Base-by-base conservation (phyloP, 92 coral and sea anemone species). In the Palythoa grandis region DNA sequence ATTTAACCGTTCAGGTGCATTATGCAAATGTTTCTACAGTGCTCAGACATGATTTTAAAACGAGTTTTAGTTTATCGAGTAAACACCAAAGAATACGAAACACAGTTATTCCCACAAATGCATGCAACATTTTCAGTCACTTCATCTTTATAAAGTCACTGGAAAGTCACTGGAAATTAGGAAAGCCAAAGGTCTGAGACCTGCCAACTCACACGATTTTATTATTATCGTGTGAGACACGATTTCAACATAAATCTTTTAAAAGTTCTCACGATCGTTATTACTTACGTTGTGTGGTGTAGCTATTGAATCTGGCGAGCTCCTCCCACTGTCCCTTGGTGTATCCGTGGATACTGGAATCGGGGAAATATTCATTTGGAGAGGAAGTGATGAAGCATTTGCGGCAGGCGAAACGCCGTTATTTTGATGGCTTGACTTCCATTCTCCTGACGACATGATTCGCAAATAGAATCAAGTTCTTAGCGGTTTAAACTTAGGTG, bases 271-370 rank as follows among this genome's bases (percentile, higher is more conserved):
- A 11, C 13, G 17, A 15, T 23, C 15, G 39, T 19, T 2, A 48
- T 23, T 1, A 66, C 85, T 66, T 80, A 80, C 85, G 50, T 80
- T 80, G 56, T 80, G 85, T 66, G 85, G 85, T 12, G 85, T 80
- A 47, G n/a, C 61, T 12, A 56, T 37, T 1, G 58, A 80, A 22
- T 80, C 85, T 47, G 85, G 74, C 13, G 85, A 80, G 85, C 74
- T 80, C 23, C 85, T 80, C 47, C 85, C 85, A 52, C 85, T 80
- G 37, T 80, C 85, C 53, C 85, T 80, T 48, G 85, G 63, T 7
- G 85, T 80, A 11, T 80, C 85, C 43, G 74, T 80, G 14, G 85
- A 65, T 47, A 80, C 74, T 65, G 85, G 85, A 24, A 80, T 80
- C 7, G 85, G 85, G 53, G 85, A 80, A 43, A 80, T 80, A 38